Evolutionary conservation across 2,797 vertebrate genomes (phyloP), one percentile per base, ranked within the genome.

Genomic region (Tolypeutes matacus): DNA sequence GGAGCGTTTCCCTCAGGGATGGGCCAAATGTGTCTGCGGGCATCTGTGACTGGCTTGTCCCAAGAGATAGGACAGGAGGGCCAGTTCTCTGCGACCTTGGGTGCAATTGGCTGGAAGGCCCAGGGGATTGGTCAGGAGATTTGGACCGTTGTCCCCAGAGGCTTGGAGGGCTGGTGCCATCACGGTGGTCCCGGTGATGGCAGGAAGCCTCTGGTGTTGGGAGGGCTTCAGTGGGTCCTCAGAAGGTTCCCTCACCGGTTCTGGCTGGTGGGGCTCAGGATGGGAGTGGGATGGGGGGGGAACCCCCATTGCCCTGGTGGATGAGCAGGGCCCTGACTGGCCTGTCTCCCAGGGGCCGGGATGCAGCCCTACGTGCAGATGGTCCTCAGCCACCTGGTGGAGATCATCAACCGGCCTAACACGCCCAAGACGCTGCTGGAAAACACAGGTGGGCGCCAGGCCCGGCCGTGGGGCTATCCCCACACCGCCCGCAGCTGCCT

Each of bases 331-430:
- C 10, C 73, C 92, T 83, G 39, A 95, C 23, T 80, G 42, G 58
- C 3, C 3, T 69, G 10, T 82, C 62, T 12, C 75, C 2, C 97
- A 99, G 99, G 99, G 56, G 98, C 99, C 18, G 99, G 99, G 97
- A 99, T 99, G 99, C 99, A 99, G 97, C 99, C 99, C 0, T 99
- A 99, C 4, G 99, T 99, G 15, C 98, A 99, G 20, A 98, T 99
- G 99, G 99, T 99, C 84, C 98, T 99, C 86, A 99, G 98, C 97
- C 99, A 99, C 95, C 98, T 99, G 91, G 99, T 99, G 96, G 99
- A 99, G 97, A 99, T 99, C 92, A 99, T 99, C 95, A 99, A 99
- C 97, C 98, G 99, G 86, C 99, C 99, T 95, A 99, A 99, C 98
- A 99, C 99, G 0, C 99, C 99, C 83, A 99, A 99, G 98, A 99